Percentiles rank a stretch among this genome's conserved stretches.
These are phyloP conservation scores for Epiblema foenella DNA, from an alignment of 2,888 invertebrate species.

Conservation along the genomic window DNA sequence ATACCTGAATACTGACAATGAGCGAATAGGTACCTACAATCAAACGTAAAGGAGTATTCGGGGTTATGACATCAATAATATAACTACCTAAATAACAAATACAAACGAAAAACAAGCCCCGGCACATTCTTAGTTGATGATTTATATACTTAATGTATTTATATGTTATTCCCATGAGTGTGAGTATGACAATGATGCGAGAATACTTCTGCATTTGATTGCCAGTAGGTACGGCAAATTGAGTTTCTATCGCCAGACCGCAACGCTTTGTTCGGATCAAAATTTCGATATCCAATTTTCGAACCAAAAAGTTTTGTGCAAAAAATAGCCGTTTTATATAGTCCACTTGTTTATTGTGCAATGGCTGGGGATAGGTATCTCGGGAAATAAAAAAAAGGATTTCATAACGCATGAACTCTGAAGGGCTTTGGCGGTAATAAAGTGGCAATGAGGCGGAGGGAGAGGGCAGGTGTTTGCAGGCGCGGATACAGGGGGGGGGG, in stretches of 20 bases:
- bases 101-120: background rate
- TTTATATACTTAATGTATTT: background rate
- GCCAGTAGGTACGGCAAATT: slow-evolving; percentile 1
- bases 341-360: slow-evolving; percentile 20
- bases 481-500: too few species aligned
- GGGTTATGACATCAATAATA: too few species aligned
- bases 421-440: slow-evolving; percentile 36
- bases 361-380: slow-evolving; percentile 20
- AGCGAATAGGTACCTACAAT: too few species aligned
- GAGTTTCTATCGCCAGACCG: slow-evolving; percentile 20
- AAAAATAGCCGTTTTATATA: slow-evolving; percentile 27
- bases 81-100: background rate
- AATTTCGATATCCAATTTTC: slow-evolving; percentile 29
- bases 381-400: slow-evolving; percentile 40
- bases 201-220: slow-evolving; percentile 12
- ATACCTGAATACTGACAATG: too few species aligned
- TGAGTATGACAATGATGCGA: slow-evolving; percentile 12
- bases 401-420: slow-evolving; percentile 40
- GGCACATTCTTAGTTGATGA: background rate
- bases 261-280: slow-evolving; percentile 15
- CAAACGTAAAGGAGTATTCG: too few species aligned
- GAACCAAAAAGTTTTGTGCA: slow-evolving; percentile 13
- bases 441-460: slow-evolving; percentile 29
- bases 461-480: slow-evolving; percentile 28
- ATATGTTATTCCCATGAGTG: background rate